phyloP scores from a whole-genome alignment of 2,888 invertebrate genomes.

The Mesoligia furuncula region DNA sequence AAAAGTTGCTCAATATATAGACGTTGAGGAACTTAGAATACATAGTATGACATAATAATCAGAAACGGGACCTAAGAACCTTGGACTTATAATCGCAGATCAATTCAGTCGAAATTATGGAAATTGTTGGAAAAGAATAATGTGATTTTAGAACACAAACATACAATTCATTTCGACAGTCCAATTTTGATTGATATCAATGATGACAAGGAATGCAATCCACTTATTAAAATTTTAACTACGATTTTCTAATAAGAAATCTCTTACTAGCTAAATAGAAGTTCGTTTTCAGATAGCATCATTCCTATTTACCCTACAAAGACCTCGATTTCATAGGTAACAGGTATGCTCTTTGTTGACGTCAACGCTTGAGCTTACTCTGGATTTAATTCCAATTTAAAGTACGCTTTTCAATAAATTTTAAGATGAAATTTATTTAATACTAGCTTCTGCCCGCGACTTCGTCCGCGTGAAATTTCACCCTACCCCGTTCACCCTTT shows the following conservation, averaged over 20 bases:
- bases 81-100: background rate
- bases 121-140: background rate
- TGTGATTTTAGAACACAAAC: background rate
- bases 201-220: background rate
- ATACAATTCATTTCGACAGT: background rate
- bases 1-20: background rate
- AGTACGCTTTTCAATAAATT: conserved; percentile 19
- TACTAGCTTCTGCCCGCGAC: no score
- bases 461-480: no score
- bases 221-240: background rate
- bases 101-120: background rate
- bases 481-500: no score
- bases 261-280: conserved; percentile 25
- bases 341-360: conserved; percentile 21
- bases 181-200: background rate
- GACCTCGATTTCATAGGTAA: conserved; percentile 31
- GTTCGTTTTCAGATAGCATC: conserved; percentile 31
- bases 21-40: no score
- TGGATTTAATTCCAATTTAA: conserved; percentile 22
- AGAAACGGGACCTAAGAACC: background rate
- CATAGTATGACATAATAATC: background rate
- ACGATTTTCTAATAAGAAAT: conserved; percentile 10
- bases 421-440: background rate
- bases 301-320: conserved; percentile 33
- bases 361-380: conserved; percentile 24